Base-by-base conservation (phyloP, 2,113 vertebrate genomes). In the Apodemus speciosus region DNA sequence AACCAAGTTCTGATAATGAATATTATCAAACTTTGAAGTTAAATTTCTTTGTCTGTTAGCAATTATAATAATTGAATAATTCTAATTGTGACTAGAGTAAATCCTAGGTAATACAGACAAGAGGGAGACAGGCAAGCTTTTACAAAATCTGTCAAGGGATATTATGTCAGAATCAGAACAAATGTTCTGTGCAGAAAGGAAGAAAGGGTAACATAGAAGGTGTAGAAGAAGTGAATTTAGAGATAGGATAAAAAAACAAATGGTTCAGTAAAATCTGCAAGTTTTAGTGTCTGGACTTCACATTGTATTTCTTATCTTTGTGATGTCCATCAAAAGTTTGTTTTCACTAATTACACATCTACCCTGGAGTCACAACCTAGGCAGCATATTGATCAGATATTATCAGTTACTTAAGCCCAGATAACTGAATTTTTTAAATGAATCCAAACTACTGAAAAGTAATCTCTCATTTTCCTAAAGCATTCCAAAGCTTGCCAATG, bases 291-390 rank as follows among this genome's bases (percentile, higher is more conserved):
- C 64, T n/a, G 2, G 1, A 21, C 9, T 79, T 72, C 38, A 51
- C 2, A 62, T 20, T 20, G 2, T 2, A 4, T 27, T 58, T 43
- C 60, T 58, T n/a, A 23, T 38, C 38, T 86, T 43, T 62, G 51
- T 15, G 27, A 76, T 51, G 32, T 23, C 21, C 64, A 1, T 49
- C 73, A 46, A 40, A 89, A 80, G 3, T 81, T 53, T 53, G 58
- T 77, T 56, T 53, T 87, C 56, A 46, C 77, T 90, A 92, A 87
- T 95, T 58, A 64, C 51, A 87, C 13, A 77, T 87, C 40, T 40
- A 40, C 40, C 32, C 60, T 9, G 11, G 25, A 93, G 10, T 51
- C 35, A 88, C 64, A 80, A 80, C 64, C 20, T 38, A 87, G 35
- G 72, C 3, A 43, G 4, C 64, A 53, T 85, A 9, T 15, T 18